Evolutionary conservation across 2,113 vertebrate genomes (phyloP), one percentile per base, ranked within the genome.

Genomic region (Sturnus vulgaris): DNA sequence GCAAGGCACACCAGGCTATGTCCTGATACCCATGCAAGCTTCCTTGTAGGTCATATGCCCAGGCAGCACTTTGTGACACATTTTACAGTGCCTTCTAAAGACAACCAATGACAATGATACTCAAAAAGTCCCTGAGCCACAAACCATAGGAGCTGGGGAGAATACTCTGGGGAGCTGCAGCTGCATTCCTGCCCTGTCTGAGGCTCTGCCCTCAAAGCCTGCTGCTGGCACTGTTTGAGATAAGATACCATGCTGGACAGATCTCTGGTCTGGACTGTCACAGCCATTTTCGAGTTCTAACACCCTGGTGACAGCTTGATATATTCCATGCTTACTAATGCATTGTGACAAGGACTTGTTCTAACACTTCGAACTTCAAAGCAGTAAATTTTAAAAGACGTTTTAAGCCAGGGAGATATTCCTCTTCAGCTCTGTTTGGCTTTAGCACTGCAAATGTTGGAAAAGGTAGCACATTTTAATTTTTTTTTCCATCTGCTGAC

Each of bases 291-390:
- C 2, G 0, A 40, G 25, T 79, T 40, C 46, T 85, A 79, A 69
- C 9, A 8, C 33, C 11, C 16, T 37, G 47, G 11, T 82, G 39
- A 89, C 21, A 39, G 82, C 31, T 76, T 86, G 63, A 7, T 31
- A 33, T 24, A n/a, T 61, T 76, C n/a, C 57, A 80, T 0, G 4
- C 10, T 90, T 40, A 37, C 37, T 93, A 88, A 97, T 90, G 21
- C 42, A 47, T 63, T 92, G 83, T 95, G 96, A 93, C 90, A 93
- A 92, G 88, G 68, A 82, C 63, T 96, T 86, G 50, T 76, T 89
- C 59, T 77, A 72, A 80, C 33, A 57, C n/a, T 86, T 77, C 69
- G 44, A 77, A 77, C 11, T 44, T 83, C 40, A 89, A 72, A 82
- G 5, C 35, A 95, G 57, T 64, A 12, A 4, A 50, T 72, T 88